Evolutionary conservation across 2,888 invertebrate species (phyloP).

Genomic region (Prosapia bicincta): DNA sequence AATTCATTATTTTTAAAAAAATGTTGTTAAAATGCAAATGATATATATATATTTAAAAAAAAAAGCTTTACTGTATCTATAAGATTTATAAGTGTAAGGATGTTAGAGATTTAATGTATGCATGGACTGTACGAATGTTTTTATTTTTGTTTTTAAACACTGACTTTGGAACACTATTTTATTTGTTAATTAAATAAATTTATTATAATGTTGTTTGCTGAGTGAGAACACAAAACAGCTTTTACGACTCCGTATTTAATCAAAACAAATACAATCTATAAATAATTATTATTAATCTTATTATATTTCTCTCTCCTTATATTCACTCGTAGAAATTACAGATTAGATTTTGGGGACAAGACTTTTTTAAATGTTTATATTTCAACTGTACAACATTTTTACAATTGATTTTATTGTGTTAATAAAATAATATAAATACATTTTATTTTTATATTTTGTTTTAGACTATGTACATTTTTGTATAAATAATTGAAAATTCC

Average conservation of each 20-base stretch:
- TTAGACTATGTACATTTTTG: not conserved
- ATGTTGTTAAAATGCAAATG: constrained; percentile 31
- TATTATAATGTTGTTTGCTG: constrained; percentile 6
- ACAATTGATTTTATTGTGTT: too few relatives aligned
- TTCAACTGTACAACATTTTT: too few relatives aligned
- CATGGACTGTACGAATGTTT: constrained; percentile 2
- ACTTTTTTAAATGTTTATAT: not conserved
- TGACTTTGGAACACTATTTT: constrained; percentile 25
- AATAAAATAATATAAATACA: not conserved
- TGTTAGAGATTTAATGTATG: constrained; percentile 7
- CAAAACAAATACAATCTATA: not conserved
- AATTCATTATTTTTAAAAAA: constrained; percentile 26
- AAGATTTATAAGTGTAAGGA: constrained; percentile 24
- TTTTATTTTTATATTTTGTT: not conserved
- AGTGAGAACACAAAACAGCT: not conserved
- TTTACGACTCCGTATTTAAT: not conserved
- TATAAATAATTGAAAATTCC: not conserved
- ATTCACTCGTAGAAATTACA: not conserved
- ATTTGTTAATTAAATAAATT: constrained; percentile 22
- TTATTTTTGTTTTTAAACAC: constrained; percentile 21
- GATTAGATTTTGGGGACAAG: not conserved
- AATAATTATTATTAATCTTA: not conserved
- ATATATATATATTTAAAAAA: constrained; percentile 24
- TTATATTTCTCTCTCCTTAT: not conserved
- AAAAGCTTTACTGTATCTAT: constrained; percentile 31